Conservation (phyloP, 2,888 invertebrate species). For the Chrysopilus asiliformis region DNA sequence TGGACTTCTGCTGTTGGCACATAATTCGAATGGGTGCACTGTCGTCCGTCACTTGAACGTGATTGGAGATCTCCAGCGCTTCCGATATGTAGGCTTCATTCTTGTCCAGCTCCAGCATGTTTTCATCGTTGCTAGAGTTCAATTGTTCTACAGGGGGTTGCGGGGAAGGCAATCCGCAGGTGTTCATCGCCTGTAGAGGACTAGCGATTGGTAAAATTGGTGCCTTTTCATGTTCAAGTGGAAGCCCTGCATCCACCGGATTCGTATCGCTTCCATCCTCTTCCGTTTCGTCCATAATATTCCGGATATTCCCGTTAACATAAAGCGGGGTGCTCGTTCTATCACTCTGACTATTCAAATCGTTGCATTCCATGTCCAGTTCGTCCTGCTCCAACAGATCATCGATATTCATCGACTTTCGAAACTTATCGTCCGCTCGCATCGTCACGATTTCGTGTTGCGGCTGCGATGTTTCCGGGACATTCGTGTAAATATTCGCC, state of each 20-base stretch:
- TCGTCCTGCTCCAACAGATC: slow-evolving; percentile 30
- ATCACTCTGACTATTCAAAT: slow-evolving; percentile 25
- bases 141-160: slow-evolving; percentile 7
- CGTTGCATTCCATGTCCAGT: slow-evolving; percentile 21
- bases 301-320: slow-evolving; percentile 25
- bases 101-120: slow-evolving; percentile 23
- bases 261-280: neutral
- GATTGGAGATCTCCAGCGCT: slow-evolving; percentile 30
- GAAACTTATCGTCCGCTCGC: slow-evolving; percentile 24
- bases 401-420: slow-evolving; percentile 23
- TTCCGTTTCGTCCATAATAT: slow-evolving; percentile 14
- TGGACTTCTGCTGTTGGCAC: slow-evolving; percentile 16
- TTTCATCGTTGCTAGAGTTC: slow-evolving; percentile 16
- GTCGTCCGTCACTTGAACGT: slow-evolving; percentile 18
- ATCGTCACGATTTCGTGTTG: slow-evolving; percentile 41
- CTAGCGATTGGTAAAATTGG: slow-evolving; percentile 10
- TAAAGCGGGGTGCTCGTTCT: slow-evolving; percentile 28
- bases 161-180: slow-evolving; percentile 24
- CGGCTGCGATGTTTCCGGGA: slow-evolving; percentile 46
- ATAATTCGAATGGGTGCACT: neutral
- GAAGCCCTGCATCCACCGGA: neutral
- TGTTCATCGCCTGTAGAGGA: slow-evolving; percentile 27
- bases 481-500: slow-evolving; percentile 50
- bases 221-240: slow-evolving; percentile 2
- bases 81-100: slow-evolving; percentile 32